Evolutionary conservation across 2,888 invertebrate genomes (phyloP).

Genomic region (Pollenia amentaria): DNA sequence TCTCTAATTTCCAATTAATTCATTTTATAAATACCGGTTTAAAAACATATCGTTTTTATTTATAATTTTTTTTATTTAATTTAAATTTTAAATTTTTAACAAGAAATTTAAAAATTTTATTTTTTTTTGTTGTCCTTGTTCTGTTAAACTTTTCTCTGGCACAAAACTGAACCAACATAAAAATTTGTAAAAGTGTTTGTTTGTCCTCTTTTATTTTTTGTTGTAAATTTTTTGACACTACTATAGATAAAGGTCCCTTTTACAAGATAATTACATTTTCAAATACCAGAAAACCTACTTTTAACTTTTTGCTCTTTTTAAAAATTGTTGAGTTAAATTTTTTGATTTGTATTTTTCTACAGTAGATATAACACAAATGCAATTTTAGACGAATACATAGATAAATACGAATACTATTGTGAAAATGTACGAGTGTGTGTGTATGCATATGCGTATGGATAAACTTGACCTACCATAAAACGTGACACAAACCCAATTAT

Average conservation of each 20-base stretch:
- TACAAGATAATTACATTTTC: slow-evolving; percentile 54
- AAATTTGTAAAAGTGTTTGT: background rate
- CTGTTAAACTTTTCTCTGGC: background rate
- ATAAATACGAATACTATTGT: background rate
- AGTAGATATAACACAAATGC: background rate
- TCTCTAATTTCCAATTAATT: too few relatives aligned
- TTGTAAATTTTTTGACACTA: background rate
- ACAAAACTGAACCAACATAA: background rate
- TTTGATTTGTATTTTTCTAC: background rate
- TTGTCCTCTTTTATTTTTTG: background rate
- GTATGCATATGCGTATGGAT: slow-evolving; percentile 66
- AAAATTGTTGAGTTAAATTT: background rate
- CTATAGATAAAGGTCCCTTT: slow-evolving; percentile 32
- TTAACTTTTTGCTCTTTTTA: slow-evolving; percentile 31
- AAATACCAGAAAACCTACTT: slow-evolving; percentile 58
- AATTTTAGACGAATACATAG: background rate
- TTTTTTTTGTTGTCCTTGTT: slow-evolving; percentile 8
- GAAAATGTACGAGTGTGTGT: background rate
- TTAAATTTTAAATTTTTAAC: background rate
- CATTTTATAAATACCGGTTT: too few relatives aligned
- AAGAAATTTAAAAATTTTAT: background rate
- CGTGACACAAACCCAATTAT: slow-evolving; percentile 73
- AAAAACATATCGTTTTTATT: background rate
- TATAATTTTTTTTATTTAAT: background rate
- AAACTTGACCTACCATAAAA: slow-evolving; percentile 74